Evolutionary conservation across 2,888 invertebrate genomes (phyloP), one percentile per base, ranked within the genome.

Genomic region (Drosophila paramelanica): DNA sequence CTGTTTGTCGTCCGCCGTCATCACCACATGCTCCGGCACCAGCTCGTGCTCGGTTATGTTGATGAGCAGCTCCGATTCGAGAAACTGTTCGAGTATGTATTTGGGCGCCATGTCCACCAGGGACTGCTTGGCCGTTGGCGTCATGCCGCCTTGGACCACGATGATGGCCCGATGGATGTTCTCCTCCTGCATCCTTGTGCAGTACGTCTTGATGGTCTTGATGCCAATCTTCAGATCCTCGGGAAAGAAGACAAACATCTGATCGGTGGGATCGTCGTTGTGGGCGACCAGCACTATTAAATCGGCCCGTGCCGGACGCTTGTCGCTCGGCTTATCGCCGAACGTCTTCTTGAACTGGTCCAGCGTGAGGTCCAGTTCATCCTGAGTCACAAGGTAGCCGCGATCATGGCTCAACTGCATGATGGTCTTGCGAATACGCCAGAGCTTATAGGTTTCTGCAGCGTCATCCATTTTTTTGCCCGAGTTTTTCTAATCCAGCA

Each of bases 371-470:
- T 99, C 99, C 94, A 99, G 96, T 94, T 99, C 99, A 93, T 99
- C 99, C 92, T 99, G 99, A 0, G 99, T 99, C 1, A 99, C 99
- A 72, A 99, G 93, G 92, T 99, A 99, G 43, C 99, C 99, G 77
- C 99, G 95, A 92, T 99, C 99, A 92, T 99, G 99, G 89, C 99
- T 99, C 61, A 99, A 93, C 96, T 99, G 99, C 98, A 99, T 98
- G 38, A 99, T 97, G 11, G 99, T 99, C 94, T 99, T 99, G 57
- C 99, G 95, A 83, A 99, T 98, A 85, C 99, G 94, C 99, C 99
- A 99, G 49, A 99, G 93, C 93, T 98, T 99, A 91, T 99, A 99
- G 0, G 98, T 98, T 94, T 99, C 99, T 1, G 97, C 97, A 92
- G 99, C 99, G 90, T 99, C 99, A 95, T 98, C 98, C 97, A 97